phyloP scores from a whole-genome alignment of 2,888 invertebrate species.

The Acheta domesticus region DNA sequence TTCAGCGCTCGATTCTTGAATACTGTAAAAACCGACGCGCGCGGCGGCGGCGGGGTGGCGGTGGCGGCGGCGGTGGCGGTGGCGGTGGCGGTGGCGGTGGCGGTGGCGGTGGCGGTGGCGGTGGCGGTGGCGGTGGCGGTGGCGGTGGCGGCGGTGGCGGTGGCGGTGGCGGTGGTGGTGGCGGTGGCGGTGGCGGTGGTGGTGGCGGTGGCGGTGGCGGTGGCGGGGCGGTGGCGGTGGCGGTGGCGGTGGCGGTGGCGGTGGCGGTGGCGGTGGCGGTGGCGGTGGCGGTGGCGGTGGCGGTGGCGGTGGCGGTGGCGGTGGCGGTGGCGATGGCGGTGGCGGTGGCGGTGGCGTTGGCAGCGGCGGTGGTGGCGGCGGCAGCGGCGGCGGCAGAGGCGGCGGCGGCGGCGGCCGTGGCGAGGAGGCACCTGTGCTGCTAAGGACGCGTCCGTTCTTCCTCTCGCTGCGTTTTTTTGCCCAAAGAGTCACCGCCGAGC shows the following conservation, averaged over 20 bases:
- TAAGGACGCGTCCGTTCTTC: neutral
- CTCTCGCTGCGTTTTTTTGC: no score
- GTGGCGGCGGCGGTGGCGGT: neutral
- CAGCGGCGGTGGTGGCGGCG: neutral
- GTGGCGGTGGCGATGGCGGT: neutral
- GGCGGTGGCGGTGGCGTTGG: neutral
- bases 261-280: neutral
- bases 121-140: neutral
- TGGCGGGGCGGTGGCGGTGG: neutral
- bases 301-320: neutral
- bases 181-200: neutral
- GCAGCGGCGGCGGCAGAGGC: neutral
- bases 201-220: neutral
- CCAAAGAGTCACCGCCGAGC: no score
- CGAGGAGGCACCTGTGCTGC: neutral
- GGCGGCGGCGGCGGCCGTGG: neutral
- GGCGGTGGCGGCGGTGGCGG: neutral
- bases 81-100: neutral
- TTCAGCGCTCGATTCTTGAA: constrained; percentile 7
- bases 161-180: neutral
- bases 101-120: neutral
- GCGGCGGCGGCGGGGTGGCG: no score
- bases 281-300: neutral
- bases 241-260: neutral
- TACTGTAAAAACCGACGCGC: neutral